phyloP scores from a whole-genome alignment of 2,888 invertebrate genomes.

The Apodemia mormo region DNA sequence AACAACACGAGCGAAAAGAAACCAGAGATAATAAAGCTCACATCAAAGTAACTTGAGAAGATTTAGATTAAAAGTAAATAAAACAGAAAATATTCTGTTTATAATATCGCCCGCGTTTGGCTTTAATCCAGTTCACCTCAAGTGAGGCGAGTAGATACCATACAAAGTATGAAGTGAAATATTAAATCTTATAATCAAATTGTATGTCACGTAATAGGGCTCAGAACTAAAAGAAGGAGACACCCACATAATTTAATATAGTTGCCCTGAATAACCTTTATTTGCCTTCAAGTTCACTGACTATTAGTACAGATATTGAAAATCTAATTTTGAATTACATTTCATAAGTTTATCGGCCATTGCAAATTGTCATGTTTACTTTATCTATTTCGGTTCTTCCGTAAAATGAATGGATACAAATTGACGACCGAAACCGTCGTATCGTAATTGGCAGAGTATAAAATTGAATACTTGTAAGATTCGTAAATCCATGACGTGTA shows the following conservation, averaged over 20 bases:
- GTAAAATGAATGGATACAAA: constrained; percentile 47
- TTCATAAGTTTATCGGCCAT: not conserved
- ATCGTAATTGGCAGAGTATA: constrained; percentile 50
- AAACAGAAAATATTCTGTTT: not conserved
- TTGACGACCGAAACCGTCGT: constrained; percentile 34
- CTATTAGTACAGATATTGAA: not conserved
- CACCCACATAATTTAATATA: constrained; percentile 34
- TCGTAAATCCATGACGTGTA: constrained; percentile 66
- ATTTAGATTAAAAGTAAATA: not conserved
- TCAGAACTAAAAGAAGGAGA: constrained; percentile 29
- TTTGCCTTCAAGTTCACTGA: not conserved
- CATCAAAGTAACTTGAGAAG: not conserved
- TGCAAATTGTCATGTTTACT: not conserved
- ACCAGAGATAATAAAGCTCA: not conserved
- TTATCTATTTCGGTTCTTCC: constrained; percentile 46
- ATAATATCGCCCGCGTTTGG: not conserved
- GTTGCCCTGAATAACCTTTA: constrained; percentile 15
- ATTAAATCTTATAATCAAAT: constrained; percentile 40
- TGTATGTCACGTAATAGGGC: constrained; percentile 38
- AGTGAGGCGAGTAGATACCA: constrained; percentile 34
- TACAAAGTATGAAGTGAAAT: constrained; percentile 38
- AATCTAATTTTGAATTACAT: not conserved
- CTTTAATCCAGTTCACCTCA: constrained; percentile 18
- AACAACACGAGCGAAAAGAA: no score
- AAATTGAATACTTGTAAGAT: constrained; percentile 52